These are phyloP conservation scores for Brachyopa scutellaris DNA, from an alignment of 2,888 invertebrate species.

Conservation along the genomic window DNA sequence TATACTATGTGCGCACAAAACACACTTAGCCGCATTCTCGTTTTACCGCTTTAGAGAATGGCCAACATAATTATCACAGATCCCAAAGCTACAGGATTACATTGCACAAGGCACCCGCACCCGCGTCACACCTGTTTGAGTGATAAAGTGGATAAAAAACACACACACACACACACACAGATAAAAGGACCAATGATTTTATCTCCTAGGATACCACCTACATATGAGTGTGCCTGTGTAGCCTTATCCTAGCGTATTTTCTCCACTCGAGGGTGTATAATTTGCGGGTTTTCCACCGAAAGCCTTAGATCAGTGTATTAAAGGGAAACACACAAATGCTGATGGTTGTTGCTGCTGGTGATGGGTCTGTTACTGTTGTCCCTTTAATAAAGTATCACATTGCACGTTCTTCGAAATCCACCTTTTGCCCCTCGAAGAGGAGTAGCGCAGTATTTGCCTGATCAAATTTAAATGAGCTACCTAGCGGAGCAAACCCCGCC, in stretches of 20 bases:
- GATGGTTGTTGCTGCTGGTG: neutral
- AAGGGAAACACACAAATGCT: constrained; percentile 20
- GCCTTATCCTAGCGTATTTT: constrained; percentile 13
- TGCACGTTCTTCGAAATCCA: constrained; percentile 38
- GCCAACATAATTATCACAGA: constrained; percentile 18
- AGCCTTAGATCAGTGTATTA: constrained; percentile 46
- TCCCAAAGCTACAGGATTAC: constrained; percentile 2
- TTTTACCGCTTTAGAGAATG: constrained; percentile 7
- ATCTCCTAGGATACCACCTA: constrained; percentile 5
- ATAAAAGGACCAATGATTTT: constrained; percentile 29
- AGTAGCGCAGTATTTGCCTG: constrained; percentile 5
- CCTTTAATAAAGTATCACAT: constrained; percentile 49
- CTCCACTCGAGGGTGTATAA: constrained; percentile 36
- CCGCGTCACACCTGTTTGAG: constrained; percentile 1
- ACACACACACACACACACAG: too few relatives aligned
- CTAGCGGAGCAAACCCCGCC: too few relatives aligned
- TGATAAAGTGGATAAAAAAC: constrained; percentile 28
- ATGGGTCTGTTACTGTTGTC: constrained; percentile 48
- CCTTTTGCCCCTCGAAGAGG: neutral
- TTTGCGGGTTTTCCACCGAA: constrained; percentile 35
- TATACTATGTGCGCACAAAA: neutral
- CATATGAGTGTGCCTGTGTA: constrained; percentile 8
- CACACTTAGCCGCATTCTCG: neutral
- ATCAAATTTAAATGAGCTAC: constrained; percentile 55
- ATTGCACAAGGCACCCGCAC: constrained; percentile 10